Percentiles rank a stretch among this genome's conserved stretches.
phyloP scores from a whole-genome alignment of 2,113 vertebrate species.

The Beaufortia kweichowensis region DNA sequence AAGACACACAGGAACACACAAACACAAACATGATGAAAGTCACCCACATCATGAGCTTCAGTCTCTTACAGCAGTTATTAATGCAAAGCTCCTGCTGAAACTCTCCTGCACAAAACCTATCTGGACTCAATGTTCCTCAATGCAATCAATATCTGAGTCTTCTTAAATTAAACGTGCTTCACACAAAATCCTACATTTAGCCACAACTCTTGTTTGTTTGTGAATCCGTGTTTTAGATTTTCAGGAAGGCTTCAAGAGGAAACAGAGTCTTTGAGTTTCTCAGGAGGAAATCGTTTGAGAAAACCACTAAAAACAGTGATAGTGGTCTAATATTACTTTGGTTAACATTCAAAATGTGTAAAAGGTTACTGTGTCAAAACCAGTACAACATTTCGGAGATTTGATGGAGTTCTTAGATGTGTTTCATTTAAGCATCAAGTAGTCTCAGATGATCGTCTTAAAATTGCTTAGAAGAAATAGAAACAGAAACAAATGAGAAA shows the following conservation, averaged over 20 bases:
- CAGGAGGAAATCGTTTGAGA: neutral
- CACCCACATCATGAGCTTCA: neutral
- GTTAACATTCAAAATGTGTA: neutral
- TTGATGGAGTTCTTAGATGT: neutral
- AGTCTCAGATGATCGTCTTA: no score
- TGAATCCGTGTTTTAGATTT: neutral
- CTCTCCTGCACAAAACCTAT: no score
- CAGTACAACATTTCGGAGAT: no score
- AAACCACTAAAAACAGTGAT: neutral
- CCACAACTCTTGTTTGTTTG: neutral
- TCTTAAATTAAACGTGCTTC: slow-evolving; percentile 16
- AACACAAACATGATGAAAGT: neutral
- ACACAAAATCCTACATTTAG: neutral
- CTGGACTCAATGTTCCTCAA: slow-evolving; percentile 7
- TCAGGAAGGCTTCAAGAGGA: neutral
- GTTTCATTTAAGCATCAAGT: no score
- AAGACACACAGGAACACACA: neutral
- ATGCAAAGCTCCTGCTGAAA: neutral
- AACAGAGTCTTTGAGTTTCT: neutral
- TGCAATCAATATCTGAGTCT: neutral
- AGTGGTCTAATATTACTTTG: neutral
- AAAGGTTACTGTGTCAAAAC: no score
- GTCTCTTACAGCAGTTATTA: neutral
- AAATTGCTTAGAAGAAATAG: no score
- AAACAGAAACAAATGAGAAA: no score